Conservation (phyloP, 2,888 invertebrate species). For the Geotrupes spiniger region DNA sequence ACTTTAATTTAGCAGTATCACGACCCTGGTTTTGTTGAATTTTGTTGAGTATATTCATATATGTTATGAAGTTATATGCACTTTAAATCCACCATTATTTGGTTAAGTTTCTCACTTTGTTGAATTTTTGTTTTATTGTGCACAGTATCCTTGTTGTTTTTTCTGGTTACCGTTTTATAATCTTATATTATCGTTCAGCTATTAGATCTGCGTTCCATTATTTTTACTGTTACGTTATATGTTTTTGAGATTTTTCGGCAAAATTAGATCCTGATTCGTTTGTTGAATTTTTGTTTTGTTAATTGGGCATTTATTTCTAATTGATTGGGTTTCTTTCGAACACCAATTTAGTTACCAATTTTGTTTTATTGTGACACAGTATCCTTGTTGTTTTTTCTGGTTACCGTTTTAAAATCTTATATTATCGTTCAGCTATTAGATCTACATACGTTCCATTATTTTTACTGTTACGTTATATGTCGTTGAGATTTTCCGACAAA, state of each 20-base stretch:
- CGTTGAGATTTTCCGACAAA: background rate
- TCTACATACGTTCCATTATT: background rate
- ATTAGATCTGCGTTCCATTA: background rate
- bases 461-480: background rate
- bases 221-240: background rate
- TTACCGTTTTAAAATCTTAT: no score
- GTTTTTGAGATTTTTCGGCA: background rate
- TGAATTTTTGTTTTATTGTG: background rate
- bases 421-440: background rate
- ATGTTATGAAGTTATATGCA: no score
- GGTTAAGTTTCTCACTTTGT: background rate
- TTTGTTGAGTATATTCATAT: no score
- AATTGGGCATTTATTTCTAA: background rate
- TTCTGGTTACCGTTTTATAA: no score
- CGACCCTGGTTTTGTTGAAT: no score
- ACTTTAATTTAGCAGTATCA: no score
- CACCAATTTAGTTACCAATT: no score
- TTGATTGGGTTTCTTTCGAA: no score
- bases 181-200: background rate
- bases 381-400: background rate
- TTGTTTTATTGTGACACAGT: background rate
- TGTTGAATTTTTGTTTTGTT: slow-evolving; percentile 3
- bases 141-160: background rate
- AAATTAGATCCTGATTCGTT: background rate
- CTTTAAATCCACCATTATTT: no score